phyloP scores from a whole-genome alignment of 2,797 vertebrate species.

The Onychomys leucogaster region DNA sequence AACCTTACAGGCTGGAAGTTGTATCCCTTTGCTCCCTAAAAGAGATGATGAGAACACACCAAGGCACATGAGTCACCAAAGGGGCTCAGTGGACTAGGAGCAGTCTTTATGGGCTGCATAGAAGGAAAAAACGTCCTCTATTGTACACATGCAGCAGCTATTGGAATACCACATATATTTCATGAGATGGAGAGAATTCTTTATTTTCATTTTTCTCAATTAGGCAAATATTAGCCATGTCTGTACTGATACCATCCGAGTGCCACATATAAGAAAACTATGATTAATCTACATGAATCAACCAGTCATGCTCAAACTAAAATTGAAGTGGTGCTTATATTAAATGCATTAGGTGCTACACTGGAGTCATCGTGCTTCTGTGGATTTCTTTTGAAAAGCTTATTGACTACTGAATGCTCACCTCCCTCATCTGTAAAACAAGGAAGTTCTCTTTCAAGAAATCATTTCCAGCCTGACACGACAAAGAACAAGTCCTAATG shows the following conservation, averaged over 20 bases:
- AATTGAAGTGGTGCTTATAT: background rate
- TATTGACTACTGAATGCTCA: background rate
- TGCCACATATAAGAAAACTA: background rate
- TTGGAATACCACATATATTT: background rate
- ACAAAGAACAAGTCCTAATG: background rate
- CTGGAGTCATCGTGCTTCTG: background rate
- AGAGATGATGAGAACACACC: background rate
- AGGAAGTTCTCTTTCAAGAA: background rate
- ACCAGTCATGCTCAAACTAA: background rate
- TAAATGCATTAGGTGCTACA: background rate
- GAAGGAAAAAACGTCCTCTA: background rate
- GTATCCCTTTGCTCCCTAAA: conserved; percentile 16
- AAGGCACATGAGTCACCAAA: conserved; percentile 17
- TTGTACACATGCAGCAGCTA: background rate
- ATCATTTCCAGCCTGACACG: background rate
- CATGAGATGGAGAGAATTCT: conserved; percentile 11
- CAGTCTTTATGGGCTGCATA: background rate
- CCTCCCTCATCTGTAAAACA: background rate
- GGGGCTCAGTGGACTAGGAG: background rate
- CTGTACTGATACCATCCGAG: background rate
- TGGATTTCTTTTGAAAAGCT: conserved; percentile 28
- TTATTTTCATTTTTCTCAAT: conserved; percentile 27
- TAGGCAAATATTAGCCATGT: background rate
- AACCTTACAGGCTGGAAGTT: background rate
- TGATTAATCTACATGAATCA: background rate